A percentile compares a stretch with the other conserved stretches of the same genome.
Conservation (phyloP, 30 jellyfish, hydroid and myxozoan species). For the Turritopsis rubra region DNA sequence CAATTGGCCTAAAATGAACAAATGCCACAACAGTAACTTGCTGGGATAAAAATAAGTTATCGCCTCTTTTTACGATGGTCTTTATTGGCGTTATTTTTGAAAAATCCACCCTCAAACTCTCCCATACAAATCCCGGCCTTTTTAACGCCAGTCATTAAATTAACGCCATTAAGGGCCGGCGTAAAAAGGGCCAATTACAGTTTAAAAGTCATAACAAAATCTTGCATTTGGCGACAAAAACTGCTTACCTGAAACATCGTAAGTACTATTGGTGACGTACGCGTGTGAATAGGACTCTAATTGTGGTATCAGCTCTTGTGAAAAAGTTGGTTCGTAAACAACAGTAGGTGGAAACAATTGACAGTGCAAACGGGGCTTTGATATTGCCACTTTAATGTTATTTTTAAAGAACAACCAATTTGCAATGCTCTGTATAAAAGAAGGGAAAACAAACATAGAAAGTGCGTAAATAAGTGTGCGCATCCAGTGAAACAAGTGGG, state of each 20-base stretch:
- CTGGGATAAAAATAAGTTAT: no score
- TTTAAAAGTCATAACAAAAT: background rate
- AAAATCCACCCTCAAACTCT: no score
- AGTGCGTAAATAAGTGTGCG: background rate
- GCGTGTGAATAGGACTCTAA: conserved; percentile 72
- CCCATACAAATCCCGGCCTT: no score
- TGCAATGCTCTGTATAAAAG: conserved; percentile 79
- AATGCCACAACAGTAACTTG: background rate
- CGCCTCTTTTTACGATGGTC: no score
- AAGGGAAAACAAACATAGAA: background rate
- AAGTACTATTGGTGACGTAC: conserved; percentile 93
- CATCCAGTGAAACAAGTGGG: no score
- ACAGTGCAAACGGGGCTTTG: conserved; percentile 97
- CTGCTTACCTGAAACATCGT: conserved; percentile 92
- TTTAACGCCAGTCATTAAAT: no score
- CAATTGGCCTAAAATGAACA: conserved; percentile 69
- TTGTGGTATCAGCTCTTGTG: conserved; percentile 52
- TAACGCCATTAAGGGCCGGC: no score
- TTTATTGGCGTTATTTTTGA: no score
- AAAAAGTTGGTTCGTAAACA: conserved; percentile 84
- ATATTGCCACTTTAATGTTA: conserved; percentile 70
- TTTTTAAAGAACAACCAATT: conserved; percentile 86
- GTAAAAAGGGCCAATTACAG: no score
- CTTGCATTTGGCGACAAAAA: no score
- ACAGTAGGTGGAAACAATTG: conserved; percentile 99